Evolutionary conservation across 1,140 invertebrate species (phyloP).

Genomic region (Agrilus planipennis): DNA sequence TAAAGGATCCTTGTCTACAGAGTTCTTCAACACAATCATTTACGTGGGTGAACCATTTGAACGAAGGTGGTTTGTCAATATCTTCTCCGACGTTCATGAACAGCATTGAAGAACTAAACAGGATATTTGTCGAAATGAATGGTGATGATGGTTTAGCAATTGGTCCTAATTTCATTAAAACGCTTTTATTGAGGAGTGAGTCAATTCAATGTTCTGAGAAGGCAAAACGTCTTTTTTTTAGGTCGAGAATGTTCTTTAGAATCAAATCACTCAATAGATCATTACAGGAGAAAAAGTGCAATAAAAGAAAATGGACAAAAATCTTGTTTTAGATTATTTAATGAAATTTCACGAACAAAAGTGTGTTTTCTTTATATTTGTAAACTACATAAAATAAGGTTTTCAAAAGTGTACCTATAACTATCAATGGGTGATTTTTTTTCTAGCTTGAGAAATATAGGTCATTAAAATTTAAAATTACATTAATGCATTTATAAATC

Average conservation of each 20-base stretch:
- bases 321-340: too few species aligned
- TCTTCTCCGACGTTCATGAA: neutral
- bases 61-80: slow-evolving; percentile 5
- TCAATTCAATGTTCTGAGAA: neutral
- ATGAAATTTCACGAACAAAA: too few species aligned
- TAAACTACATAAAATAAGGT: too few species aligned
- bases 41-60: slow-evolving; percentile 4
- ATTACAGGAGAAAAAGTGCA: too few species aligned
- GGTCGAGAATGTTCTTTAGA: slow-evolving; percentile 1
- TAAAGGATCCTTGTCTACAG: neutral
- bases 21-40: neutral
- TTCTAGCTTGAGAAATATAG: too few species aligned
- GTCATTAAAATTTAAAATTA: too few species aligned
- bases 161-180: neutral
- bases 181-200: neutral
- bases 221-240: slow-evolving; percentile 1
- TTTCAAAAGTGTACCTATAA: too few species aligned
- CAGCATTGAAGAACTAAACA: neutral
- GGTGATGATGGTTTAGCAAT: neutral
- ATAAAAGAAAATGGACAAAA: too few species aligned
- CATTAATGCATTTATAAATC: too few species aligned
- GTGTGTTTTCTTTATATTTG: too few species aligned
- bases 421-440: too few species aligned
- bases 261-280: too few species aligned
- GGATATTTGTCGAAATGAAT: neutral